Base-by-base conservation (phyloP, 1,140 invertebrate genomes). In the Matsumurasca onukii region DNA sequence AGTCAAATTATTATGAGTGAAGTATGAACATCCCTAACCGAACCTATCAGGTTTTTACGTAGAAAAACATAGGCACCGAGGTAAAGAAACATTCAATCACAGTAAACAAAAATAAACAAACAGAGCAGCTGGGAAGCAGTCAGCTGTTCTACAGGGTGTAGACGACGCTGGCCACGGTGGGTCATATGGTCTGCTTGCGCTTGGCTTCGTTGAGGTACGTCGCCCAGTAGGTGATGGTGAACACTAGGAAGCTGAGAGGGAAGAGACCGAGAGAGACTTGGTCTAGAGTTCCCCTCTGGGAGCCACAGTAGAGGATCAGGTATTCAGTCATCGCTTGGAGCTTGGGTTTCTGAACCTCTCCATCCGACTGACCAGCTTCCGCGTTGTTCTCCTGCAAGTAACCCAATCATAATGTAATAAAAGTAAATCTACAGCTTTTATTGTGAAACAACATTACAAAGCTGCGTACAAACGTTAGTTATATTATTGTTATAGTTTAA, bases 151-250 rank as follows among this genome's bases (percentile, higher is more conserved):
- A 39, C 17, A 39, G 34, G 17, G 5, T 5, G 34, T 39, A 39
- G 34, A 39, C 17, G 34, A 39, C 34, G 5, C 17, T 39, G 34
- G 34, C 34, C 5, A 39, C 34, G 17, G 5, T 39, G 34, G 34
- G 64, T 69, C 69, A 67, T 67, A 15, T 67, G 55, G 24, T 31
- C n/a, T 59, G 74, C 49, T 73, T 73, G 68, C 73, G 81, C 72
- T 71, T 74, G 0, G 84, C 83, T 75, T 84, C 84, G 75, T 77
- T 84, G 15, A 85, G 78, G 77, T 90, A 90, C 31, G 85, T 83
- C 57, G 86, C 83, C 89, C 89, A 91, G 76, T 91, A 91, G 66
- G 86, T 81, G 9, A 88, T 78, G 57, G 88, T 85, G 71, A 90
- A 87, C 0, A 88, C 75, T 0, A 84, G 72, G 78, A 90, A 91